A percentile compares a stretch with the other conserved stretches of the same genome.
These are phyloP conservation scores for Teleogryllus oceanicus DNA, from an alignment of 2,888 invertebrate genomes.

Conservation along the genomic window DNA sequence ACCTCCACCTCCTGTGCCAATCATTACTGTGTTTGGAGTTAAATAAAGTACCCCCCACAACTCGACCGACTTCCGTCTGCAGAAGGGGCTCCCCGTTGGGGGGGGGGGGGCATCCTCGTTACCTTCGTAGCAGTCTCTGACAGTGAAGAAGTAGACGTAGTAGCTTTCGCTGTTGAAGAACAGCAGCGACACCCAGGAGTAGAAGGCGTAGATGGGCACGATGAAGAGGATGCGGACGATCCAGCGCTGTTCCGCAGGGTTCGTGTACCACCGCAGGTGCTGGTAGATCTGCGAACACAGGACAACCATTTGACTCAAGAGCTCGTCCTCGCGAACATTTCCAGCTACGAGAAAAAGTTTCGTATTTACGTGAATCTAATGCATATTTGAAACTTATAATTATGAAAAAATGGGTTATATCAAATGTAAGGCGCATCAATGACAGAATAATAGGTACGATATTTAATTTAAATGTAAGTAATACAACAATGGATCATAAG, in stretches of 20 bases:
- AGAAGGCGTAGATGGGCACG: slow-evolving; percentile 97
- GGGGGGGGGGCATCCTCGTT: slow-evolving; percentile 38
- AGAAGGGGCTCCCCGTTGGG: no score
- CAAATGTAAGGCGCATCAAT: no score
- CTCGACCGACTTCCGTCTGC: no score
- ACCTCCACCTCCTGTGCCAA: background rate
- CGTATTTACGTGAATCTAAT: no score
- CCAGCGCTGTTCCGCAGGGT: slow-evolving; percentile 98
- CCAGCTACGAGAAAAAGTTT: no score
- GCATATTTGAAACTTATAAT: no score
- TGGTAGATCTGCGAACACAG: slow-evolving; percentile 79
- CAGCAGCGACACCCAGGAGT: slow-evolving; percentile 96
- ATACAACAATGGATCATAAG: no score
- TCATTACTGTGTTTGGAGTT: background rate
- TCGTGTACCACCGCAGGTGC: slow-evolving; percentile 97
- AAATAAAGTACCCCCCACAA: background rate
- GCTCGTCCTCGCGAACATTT: no score
- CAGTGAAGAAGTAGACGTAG: slow-evolving; percentile 98
- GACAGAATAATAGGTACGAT: no score
- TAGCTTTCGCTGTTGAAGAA: slow-evolving; percentile 98
- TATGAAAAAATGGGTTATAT: no score
- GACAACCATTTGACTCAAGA: no score
- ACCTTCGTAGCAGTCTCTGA: slow-evolving; percentile 99
- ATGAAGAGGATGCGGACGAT: slow-evolving; percentile 98
- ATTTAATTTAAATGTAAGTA: no score